Conservation (phyloP, 92 coral and sea anemone genomes). For the Blastomussa wellsi region DNA sequence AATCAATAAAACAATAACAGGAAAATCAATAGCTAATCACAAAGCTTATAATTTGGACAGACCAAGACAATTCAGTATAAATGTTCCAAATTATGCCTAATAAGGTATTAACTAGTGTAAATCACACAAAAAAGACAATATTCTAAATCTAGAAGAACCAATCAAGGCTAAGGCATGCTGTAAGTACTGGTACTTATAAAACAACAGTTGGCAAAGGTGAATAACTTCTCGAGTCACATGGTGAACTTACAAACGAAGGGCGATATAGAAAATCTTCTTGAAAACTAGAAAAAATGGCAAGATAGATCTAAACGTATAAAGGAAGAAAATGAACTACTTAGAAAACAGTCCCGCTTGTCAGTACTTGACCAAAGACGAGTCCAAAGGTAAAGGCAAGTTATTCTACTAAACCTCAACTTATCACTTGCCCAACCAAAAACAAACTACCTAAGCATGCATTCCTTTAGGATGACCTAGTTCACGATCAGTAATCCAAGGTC, state of each 20-base stretch:
- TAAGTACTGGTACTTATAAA: too few relatives aligned
- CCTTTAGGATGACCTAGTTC: too few relatives aligned
- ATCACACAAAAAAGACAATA: too few relatives aligned
- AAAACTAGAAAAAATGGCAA: not conserved
- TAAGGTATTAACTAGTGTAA: too few relatives aligned
- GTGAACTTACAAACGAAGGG: not conserved
- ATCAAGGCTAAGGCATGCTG: not conserved
- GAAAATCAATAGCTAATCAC: not conserved
- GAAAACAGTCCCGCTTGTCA: slow-evolving; percentile 11
- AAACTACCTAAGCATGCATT: not conserved
- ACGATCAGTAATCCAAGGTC: too few relatives aligned
- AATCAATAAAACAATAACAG: not conserved
- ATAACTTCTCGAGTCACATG: not conserved
- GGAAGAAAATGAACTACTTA: slow-evolving; percentile 1
- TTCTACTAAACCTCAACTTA: not conserved
- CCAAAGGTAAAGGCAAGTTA: not conserved
- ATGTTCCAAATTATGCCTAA: not conserved
- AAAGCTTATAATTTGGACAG: not conserved
- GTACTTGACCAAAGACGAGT: slow-evolving; percentile 5
- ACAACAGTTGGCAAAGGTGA: not conserved
- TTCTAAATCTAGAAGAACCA: not conserved
- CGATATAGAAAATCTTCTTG: not conserved
- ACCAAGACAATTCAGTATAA: not conserved
- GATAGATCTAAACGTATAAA: not conserved
- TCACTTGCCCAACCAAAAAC: not conserved